Base-by-base conservation (phyloP, 1,140 invertebrate species). In the Rhagoletis pomonella region DNA sequence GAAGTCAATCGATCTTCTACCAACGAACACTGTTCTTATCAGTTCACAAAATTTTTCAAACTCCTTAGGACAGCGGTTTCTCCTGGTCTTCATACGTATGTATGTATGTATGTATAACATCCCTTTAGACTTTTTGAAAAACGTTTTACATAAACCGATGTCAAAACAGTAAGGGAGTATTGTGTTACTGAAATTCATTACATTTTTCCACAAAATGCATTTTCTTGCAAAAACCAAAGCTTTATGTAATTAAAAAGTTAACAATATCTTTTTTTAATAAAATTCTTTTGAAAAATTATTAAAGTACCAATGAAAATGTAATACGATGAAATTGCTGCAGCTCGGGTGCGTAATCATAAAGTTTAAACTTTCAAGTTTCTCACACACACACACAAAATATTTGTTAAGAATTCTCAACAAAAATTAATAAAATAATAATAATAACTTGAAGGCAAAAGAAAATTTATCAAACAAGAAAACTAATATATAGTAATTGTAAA, bases 341-440 rank as follows among this genome's bases (percentile, higher is more conserved):
- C 39, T 42, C 69, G 14, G 10, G 69, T 44, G 69, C 69, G 50
- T 14, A 77, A 50, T 77, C 44, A 47, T 4, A 29, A 29, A 29
- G 29, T 29, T 29, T 10, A 73, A 73, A 50, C 69, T 77, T 77
- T 77, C 29, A n/a, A 19, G n/a, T n/a, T 14, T 19, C 44, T 1
- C 69, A 50, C 17, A 55, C 3, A 69, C 65, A 77, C 17, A 77
- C 69, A 50, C 47, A 69, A 77, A 77, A 77, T 55, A 77, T n/a
- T 67, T 77, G 7, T 44, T 10, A 77, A 50, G 69, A 77, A 77
- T 77, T 77, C 69, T 77, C 50, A 77, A 77, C 69, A 77, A 77
- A 77, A 50, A 50, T 77, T 77, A 55, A 77, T 77, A 77, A 77
- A 77, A 77, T 77, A 39, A 77, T 77, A 77, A 77, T 50, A 77